These are phyloP conservation scores for Lophotis ruficrista DNA, from an alignment of 2,113 vertebrate genomes.

Conservation along the genomic window DNA sequence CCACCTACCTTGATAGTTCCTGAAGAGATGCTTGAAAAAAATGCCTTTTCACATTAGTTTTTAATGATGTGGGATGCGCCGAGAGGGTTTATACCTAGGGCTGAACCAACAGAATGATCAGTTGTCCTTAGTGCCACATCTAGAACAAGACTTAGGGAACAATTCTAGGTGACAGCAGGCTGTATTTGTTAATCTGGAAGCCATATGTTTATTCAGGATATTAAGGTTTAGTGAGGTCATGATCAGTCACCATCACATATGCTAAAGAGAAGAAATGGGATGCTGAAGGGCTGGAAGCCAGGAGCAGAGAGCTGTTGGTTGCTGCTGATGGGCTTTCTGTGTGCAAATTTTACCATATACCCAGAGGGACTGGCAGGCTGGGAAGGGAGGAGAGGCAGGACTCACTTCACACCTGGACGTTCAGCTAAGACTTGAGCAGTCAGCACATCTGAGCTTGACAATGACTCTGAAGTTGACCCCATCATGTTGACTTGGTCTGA, in stretches of 20 bases:
- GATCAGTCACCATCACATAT: not conserved
- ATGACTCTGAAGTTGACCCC: not conserved
- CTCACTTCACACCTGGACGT: not conserved
- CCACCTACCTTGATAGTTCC: not conserved
- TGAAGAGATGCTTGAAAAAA: constrained; percentile 42
- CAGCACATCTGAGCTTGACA: not conserved
- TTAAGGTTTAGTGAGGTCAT: not conserved
- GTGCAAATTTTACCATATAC: not conserved
- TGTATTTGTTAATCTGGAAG: not conserved
- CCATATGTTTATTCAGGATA: not conserved
- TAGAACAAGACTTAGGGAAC: not conserved
- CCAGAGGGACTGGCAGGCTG: not conserved
- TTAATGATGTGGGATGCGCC: not conserved
- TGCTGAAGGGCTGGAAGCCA: not conserved
- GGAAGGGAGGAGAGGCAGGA: not conserved
- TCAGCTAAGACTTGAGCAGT: not conserved
- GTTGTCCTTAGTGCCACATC: not conserved
- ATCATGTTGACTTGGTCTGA: not conserved
- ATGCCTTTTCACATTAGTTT: not conserved
- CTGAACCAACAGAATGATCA: not conserved
- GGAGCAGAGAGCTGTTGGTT: not conserved
- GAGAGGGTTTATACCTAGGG: constrained; percentile 6
- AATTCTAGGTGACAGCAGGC: not conserved
- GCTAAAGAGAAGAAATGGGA: not conserved
- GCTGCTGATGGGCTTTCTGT: not conserved